Conservation (phyloP, 1,140 invertebrate genomes). For the Luehdorfia chinensis region DNA sequence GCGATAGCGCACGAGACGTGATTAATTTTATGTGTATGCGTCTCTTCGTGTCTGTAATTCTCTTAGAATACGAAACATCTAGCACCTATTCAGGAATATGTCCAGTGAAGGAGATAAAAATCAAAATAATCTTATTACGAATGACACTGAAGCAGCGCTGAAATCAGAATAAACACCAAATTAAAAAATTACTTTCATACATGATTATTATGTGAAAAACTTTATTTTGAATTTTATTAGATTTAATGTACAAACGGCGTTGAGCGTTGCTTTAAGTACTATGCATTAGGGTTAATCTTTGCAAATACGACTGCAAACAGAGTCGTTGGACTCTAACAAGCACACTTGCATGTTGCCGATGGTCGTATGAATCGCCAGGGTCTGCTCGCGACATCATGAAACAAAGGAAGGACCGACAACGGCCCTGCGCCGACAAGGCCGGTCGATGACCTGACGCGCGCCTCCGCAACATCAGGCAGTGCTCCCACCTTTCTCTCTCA, state of each 20-base stretch:
- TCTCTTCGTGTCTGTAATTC: not conserved
- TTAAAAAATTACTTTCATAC: too few relatives aligned
- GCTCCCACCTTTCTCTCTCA: too few relatives aligned
- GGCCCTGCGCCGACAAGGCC: slow-evolving; percentile 67
- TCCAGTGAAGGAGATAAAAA: too few relatives aligned
- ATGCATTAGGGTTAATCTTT: not conserved
- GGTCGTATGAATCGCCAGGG: slow-evolving; percentile 25
- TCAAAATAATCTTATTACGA: too few relatives aligned
- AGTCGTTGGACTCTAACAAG: not conserved
- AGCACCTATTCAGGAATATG: too few relatives aligned
- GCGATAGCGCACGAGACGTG: slow-evolving; percentile 1
- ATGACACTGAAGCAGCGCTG: too few relatives aligned
- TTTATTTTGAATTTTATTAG: too few relatives aligned
- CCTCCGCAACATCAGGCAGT: slow-evolving; percentile 30
- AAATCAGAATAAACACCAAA: too few relatives aligned
- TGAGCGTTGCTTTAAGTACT: not conserved
- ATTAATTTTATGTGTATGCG: not conserved
- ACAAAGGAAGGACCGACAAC: slow-evolving; percentile 37
- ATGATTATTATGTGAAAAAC: too few relatives aligned
- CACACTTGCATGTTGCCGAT: not conserved
- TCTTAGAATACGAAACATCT: too few relatives aligned
- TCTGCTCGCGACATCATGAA: slow-evolving; percentile 21
- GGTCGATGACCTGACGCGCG: slow-evolving; percentile 63
- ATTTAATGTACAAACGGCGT: not conserved
- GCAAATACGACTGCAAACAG: not conserved